A percentile compares a stretch with the other conserved stretches of the same genome.
phyloP scores from a whole-genome alignment of 1,140 invertebrate species.

The Scylla paramamosain region DNA sequence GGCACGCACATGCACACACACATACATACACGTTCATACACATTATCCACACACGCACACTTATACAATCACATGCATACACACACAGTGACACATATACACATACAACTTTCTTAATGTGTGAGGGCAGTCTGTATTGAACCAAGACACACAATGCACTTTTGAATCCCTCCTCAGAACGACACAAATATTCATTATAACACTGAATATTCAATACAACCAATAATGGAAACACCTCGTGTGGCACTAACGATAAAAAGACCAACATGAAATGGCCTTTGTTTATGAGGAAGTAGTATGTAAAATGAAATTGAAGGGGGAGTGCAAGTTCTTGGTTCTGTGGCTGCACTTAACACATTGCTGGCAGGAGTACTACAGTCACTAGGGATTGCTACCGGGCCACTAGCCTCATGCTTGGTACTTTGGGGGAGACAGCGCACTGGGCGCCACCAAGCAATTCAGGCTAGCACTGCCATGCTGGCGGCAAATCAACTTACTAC shows the following conservation, averaged over 20 bases:
- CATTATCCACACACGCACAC: neutral
- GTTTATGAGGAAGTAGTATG: neutral
- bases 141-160: neutral
- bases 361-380: neutral
- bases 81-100: too few relatives aligned
- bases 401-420: conserved; percentile 66
- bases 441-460: conserved; percentile 69
- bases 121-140: neutral
- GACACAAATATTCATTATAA: neutral
- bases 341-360: neutral
- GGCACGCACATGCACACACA: neutral
- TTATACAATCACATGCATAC: too few relatives aligned
- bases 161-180: neutral
- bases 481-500: conserved; percentile 51
- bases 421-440: conserved; percentile 63
- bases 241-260: neutral
- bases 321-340: neutral
- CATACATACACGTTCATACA: neutral
- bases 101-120: conserved; percentile 16
- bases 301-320: neutral
- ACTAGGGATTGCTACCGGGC: neutral
- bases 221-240: neutral
- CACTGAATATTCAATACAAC: neutral
- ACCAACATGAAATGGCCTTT: neutral
- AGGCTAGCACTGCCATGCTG: conserved; percentile 52